phyloP scores from a whole-genome alignment of 2,888 invertebrate species.

The Melinaea marsaeus region DNA sequence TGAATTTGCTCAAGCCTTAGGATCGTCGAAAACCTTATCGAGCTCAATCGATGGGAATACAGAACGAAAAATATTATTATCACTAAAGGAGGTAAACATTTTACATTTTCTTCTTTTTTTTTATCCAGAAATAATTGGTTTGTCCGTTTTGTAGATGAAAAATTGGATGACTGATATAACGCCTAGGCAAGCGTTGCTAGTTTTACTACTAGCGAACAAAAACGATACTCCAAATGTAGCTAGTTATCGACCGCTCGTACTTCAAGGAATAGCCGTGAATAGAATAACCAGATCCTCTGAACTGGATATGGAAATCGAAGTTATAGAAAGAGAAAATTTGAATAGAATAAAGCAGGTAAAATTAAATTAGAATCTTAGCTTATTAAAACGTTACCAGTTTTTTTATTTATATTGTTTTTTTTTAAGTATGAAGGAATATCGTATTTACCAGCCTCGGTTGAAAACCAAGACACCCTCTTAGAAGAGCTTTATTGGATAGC shows the following conservation, averaged over 20 bases:
- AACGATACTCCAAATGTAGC: constrained; percentile 59
- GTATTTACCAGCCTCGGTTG: constrained; percentile 47
- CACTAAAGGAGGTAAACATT: constrained; percentile 49
- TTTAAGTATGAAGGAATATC: constrained; percentile 57
- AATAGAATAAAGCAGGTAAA: constrained; percentile 49
- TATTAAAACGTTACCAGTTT: neutral
- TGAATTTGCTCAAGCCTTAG: constrained; percentile 61
- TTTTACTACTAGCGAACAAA: constrained; percentile 59
- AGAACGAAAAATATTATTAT: constrained; percentile 50
- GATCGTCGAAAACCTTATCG: constrained; percentile 46
- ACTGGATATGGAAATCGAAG: constrained; percentile 69
- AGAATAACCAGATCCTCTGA: constrained; percentile 62
- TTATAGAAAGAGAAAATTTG: constrained; percentile 62
- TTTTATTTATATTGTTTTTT: constrained; percentile 16
- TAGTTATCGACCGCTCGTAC: constrained; percentile 51
- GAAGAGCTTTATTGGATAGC: constrained; percentile 70
- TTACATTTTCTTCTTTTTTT: neutral
- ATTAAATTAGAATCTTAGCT: no score
- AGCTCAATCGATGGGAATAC: constrained; percentile 49
- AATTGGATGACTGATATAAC: constrained; percentile 59
- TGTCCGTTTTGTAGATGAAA: constrained; percentile 48
- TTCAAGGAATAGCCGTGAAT: constrained; percentile 67
- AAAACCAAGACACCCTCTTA: constrained; percentile 54
- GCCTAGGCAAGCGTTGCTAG: constrained; percentile 57
- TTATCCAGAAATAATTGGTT: neutral